Percentiles rank a stretch among this genome's conserved stretches.
phyloP scores from a whole-genome alignment of 2,888 invertebrate genomes.

The Exephanes ischioxanthus region DNA sequence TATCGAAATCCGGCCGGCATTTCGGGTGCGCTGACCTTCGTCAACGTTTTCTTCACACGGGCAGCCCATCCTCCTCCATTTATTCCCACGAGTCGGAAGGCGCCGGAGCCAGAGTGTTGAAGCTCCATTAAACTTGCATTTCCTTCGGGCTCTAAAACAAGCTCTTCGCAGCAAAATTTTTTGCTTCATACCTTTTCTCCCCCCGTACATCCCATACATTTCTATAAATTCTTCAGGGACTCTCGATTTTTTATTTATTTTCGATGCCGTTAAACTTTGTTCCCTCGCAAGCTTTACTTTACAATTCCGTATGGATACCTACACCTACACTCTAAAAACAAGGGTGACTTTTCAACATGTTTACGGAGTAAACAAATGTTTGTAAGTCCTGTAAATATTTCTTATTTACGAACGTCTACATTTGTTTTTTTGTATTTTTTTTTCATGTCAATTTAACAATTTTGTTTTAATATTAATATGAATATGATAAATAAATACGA shows the following conservation, averaged over 20 bases:
- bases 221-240: slow-evolving; percentile 6
- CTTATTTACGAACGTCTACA: neutral
- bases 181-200: neutral
- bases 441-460: no score
- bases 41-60: neutral
- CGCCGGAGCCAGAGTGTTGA: slow-evolving; percentile 10
- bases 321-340: neutral
- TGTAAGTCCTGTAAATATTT: neutral
- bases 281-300: neutral
- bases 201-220: neutral
- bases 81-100: slow-evolving; percentile 36
- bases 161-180: slow-evolving; percentile 3
- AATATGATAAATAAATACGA: no score
- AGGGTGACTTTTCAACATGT: neutral
- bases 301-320: neutral
- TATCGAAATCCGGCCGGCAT: neutral
- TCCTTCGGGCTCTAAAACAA: neutral
- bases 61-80: slow-evolving; percentile 4
- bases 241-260: neutral
- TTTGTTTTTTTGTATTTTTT: neutral
- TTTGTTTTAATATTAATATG: no score
- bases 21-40: slow-evolving; percentile 32
- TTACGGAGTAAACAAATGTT: neutral
- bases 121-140: slow-evolving; percentile 53
- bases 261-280: neutral